Conservation (phyloP, 2,797 vertebrate species). For the Falco peregrinus region DNA sequence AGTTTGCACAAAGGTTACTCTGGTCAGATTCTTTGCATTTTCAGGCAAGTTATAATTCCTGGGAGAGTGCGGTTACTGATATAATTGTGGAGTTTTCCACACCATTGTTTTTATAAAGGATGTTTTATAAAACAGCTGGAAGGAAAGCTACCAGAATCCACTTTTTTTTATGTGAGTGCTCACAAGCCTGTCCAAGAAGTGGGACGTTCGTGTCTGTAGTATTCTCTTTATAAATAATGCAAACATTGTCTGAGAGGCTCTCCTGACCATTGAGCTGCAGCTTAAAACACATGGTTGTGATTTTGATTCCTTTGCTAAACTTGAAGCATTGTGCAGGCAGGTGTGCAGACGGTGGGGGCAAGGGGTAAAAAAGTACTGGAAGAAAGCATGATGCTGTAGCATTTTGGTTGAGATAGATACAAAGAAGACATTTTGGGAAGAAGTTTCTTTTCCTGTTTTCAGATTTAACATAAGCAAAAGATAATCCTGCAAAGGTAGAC, state of each 20-base stretch:
- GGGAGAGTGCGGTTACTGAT: background rate
- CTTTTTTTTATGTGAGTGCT: background rate
- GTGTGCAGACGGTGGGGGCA: accelerated
- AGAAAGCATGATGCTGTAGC: background rate
- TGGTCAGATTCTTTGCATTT: background rate
- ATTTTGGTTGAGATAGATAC: background rate
- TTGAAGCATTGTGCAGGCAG: background rate
- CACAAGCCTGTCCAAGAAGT: background rate
- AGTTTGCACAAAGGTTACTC: background rate
- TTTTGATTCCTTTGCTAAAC: background rate
- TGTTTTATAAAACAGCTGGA: background rate
- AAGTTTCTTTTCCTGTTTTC: background rate
- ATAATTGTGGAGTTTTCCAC: background rate
- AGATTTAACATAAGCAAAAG: background rate
- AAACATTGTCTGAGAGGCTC: background rate
- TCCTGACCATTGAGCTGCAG: background rate
- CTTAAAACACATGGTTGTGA: background rate
- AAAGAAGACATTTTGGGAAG: background rate
- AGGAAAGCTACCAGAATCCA: background rate
- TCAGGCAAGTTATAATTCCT: background rate
- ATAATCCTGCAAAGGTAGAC: background rate
- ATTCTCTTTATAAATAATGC: background rate
- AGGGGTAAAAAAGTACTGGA: background rate
- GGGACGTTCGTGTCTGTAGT: background rate
- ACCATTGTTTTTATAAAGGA: background rate